phyloP scores from a whole-genome alignment of 2,888 invertebrate species.

The Andrena praecox region DNA sequence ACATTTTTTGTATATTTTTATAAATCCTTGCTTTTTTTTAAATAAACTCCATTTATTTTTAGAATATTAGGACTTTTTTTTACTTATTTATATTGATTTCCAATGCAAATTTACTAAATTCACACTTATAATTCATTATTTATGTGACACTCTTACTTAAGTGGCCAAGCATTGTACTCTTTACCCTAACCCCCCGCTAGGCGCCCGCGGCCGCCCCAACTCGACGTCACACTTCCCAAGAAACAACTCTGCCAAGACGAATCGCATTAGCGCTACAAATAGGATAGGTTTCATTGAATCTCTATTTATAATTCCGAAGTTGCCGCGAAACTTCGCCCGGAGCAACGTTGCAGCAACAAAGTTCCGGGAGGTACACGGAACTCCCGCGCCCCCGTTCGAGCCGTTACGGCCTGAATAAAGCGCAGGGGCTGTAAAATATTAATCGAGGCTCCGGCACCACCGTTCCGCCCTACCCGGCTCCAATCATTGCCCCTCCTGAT shows the following conservation, averaged over 20 bases:
- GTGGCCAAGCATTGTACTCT: too few species aligned
- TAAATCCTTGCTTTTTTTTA: too few species aligned
- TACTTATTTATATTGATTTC: too few species aligned
- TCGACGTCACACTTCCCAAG: background rate
- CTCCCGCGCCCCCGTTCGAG: conserved; percentile 20
- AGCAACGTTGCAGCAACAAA: conserved; percentile 33
- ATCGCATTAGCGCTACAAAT: conserved; percentile 8
- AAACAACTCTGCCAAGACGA: background rate
- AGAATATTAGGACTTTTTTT: too few species aligned
- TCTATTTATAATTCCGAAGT: conserved; percentile 48
- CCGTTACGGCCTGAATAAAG: conserved; percentile 29
- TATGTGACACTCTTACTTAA: too few species aligned
- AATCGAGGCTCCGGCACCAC: conserved; percentile 16
- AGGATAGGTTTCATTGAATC: conserved; percentile 27
- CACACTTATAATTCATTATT: too few species aligned
- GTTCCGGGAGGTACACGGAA: conserved; percentile 33
- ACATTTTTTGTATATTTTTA: too few species aligned
- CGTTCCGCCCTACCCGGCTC: background rate
- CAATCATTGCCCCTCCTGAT: background rate
- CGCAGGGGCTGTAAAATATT: conserved; percentile 37
- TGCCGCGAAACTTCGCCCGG: background rate
- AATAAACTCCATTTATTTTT: too few species aligned
- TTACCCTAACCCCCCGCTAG: too few species aligned
- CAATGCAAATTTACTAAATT: too few species aligned
- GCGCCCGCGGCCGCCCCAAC: background rate